phyloP scores from a whole-genome alignment of 2,797 vertebrate genomes.

The Bovichtus diacanthus region DNA sequence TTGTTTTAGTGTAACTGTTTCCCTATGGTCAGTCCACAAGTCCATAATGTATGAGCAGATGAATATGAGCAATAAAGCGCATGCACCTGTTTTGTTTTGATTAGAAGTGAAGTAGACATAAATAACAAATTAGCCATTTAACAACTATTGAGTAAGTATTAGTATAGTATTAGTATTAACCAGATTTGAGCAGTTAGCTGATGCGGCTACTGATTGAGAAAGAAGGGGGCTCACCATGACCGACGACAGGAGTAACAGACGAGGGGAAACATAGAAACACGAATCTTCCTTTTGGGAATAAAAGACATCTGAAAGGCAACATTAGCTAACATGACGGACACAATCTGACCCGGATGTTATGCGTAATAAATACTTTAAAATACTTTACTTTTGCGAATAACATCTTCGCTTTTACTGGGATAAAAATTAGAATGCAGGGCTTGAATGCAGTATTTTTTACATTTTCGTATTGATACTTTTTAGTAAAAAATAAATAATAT shows the following conservation, averaged over 20 bases:
- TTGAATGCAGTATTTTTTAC: too few relatives aligned
- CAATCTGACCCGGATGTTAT: conserved; percentile 56
- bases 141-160: neutral
- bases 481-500: too few relatives aligned
- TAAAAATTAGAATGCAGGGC: too few relatives aligned
- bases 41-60: neutral
- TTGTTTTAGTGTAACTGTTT: too few relatives aligned
- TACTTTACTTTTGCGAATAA: too few relatives aligned
- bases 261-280: neutral
- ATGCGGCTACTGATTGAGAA: neutral
- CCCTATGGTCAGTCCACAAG: neutral
- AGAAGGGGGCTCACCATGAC: conserved; percentile 45
- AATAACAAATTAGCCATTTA: neutral
- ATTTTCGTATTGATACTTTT: too few relatives aligned
- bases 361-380: too few relatives aligned
- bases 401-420: too few relatives aligned
- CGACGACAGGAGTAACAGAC: fast-evolving
- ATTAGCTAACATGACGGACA: neutral
- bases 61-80: neutral
- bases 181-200: conserved; percentile 26
- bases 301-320: neutral
- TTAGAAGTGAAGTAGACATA: neutral
- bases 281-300: neutral
- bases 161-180: too few relatives aligned
- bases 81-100: neutral